A percentile compares a stretch with the other conserved stretches of the same genome.
Conservation (phyloP, 2,888 invertebrate genomes). For the Zele albiditarsus region DNA sequence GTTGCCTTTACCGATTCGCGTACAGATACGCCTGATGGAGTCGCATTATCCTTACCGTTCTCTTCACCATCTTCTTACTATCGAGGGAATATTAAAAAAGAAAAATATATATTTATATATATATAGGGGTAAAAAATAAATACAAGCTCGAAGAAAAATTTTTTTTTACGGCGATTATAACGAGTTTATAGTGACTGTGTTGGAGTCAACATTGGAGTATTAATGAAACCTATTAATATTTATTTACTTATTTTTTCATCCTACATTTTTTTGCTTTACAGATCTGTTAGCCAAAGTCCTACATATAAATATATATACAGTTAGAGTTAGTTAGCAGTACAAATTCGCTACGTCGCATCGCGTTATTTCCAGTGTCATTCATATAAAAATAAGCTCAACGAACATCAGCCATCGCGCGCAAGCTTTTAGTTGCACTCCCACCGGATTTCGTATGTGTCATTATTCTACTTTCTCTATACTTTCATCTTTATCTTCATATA, state of each 20-base stretch:
- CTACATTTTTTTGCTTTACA: not conserved
- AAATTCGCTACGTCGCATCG: conserved; percentile 16
- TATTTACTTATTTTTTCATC: not conserved
- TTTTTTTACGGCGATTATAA: not conserved
- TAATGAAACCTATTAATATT: not conserved
- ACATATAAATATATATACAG: not conserved
- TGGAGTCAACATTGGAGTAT: not conserved
- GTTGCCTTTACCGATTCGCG: conserved; percentile 20
- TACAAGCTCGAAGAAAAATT: not conserved
- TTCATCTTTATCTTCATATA: conserved; percentile 38
- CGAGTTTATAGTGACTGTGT: not conserved
- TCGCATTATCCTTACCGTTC: not conserved
- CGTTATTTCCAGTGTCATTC: conserved; percentile 27
- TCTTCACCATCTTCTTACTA: not conserved
- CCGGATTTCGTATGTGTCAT: conserved; percentile 15
- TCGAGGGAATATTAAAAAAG: conserved; percentile 1
- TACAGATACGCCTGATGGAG: conserved; percentile 12
- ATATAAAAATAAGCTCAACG: conserved; percentile 27
- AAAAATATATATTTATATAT: not conserved
- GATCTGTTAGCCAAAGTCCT: not conserved
- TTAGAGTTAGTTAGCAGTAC: conserved; percentile 22
- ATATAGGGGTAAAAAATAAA: not conserved
- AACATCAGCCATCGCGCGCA: not conserved
- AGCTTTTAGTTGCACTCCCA: conserved; percentile 26
- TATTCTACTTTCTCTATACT: conserved; percentile 33